Conservation (phyloP, 2,797 vertebrate species). For the Accipiter fasciatus region DNA sequence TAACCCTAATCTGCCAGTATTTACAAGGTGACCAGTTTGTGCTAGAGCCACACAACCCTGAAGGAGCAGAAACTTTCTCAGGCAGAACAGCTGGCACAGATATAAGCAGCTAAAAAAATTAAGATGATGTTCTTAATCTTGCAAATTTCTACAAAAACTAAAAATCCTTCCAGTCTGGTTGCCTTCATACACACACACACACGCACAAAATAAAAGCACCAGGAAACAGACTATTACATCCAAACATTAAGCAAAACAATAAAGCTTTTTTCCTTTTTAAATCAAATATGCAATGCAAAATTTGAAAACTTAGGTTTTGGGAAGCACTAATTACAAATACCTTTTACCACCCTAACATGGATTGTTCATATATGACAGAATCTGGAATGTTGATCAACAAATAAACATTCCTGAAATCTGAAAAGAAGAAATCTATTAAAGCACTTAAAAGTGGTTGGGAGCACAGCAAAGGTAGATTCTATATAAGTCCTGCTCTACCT, state of each 20-base stretch:
- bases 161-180: not conserved
- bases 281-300: not conserved
- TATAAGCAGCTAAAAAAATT: conserved; percentile 16
- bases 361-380: not conserved
- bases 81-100: conserved; percentile 5
- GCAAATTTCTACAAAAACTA: not conserved
- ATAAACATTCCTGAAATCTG: not conserved
- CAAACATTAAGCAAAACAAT: not conserved
- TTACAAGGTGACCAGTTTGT: not conserved
- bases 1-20: not conserved
- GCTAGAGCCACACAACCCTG: not conserved
- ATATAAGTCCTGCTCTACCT: not conserved
- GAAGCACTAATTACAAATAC: not conserved
- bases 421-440: not conserved
- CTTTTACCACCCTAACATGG: not conserved
- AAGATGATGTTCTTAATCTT: not conserved
- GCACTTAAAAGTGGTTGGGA: not conserved
- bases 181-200: not conserved
- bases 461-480: not conserved
- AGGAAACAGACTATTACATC: not conserved
- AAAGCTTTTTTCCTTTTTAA: not conserved
- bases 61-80: not conserved
- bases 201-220: not conserved
- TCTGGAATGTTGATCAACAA: rapidly evolving
- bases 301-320: not conserved